Base-by-base conservation (phyloP, 2,113 vertebrate species). In the Halichoeres trimaculatus region DNA sequence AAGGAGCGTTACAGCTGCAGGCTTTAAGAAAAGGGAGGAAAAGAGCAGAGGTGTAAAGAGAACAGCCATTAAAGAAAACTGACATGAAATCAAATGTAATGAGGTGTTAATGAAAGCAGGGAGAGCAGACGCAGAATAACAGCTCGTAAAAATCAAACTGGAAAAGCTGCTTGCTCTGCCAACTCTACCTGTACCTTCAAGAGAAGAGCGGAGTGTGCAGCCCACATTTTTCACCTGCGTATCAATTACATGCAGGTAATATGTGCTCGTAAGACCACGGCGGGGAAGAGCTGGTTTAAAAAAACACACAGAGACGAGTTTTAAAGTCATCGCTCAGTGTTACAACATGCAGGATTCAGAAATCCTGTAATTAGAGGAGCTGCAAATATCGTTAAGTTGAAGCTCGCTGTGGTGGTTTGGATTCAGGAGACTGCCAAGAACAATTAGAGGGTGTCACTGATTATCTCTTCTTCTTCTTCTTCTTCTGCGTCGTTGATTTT, bases 161-260 rank as follows among this genome's bases (percentile, higher is more conserved):
- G 89, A 82, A 78, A 69, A 73, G 38, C 76, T 5, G 35, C 80
- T 90, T 72, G 22, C 2, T 0, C 13, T 81, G 90, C 89, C 90
- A 90, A 72, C 64, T 74, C n/a, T 80, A 62, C 50, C 73, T 55
- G 40, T 26, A 23, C n/a, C 20, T 78, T 38, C 23, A 35, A 34
- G 10, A 48, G 70, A 69, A 56, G 20, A 52, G 30, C 10, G n/a
- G 13, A 35, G 43, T 16, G 2, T 50, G 50, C 52, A n/a, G 17
- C 26, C 20, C 30, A 61, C 36, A 26, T 60, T 80, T 74, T 66
- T 48, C 85, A 89, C 83, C 75, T 81, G 77, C 81, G 74, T 48
- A 78, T 92, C 85, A 84, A 73, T 86, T 83, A 89, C 75, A 76
- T 26, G 62, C 79, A 52, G 70, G 80, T 88, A 80, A 89, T 88